phyloP scores from a whole-genome alignment of 2,113 vertebrate species.

The Nothocercus julius region DNA sequence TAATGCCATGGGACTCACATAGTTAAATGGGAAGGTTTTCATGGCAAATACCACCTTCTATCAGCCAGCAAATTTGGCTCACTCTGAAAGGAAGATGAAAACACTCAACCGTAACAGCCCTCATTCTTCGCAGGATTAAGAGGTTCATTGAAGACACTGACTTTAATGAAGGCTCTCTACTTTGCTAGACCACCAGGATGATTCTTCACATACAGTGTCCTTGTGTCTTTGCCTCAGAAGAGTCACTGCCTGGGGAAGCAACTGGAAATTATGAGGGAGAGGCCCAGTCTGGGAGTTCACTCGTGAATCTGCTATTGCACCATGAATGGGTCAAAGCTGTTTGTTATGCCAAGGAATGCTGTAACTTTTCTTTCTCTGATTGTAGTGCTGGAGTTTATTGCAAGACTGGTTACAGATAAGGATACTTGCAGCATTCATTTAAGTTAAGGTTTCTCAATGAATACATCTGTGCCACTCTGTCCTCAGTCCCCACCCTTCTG shows the following conservation, averaged over 20 bases:
- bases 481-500: not conserved
- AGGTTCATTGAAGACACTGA: too few relatives aligned
- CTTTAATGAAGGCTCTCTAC: too few relatives aligned
- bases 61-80: too few relatives aligned
- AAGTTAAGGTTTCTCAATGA: not conserved
- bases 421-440: not conserved
- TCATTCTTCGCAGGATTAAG: too few relatives aligned
- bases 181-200: not conserved
- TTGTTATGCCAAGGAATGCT: not conserved
- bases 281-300: not conserved
- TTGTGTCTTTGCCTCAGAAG: not conserved
- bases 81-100: too few relatives aligned
- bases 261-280: not conserved
- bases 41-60: too few relatives aligned
- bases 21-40: too few relatives aligned
- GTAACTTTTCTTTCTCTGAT: not conserved
- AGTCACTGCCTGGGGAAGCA: not conserved
- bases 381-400: not conserved
- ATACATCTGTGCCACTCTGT: not conserved
- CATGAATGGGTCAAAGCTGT: not conserved
- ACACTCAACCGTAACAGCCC: too few relatives aligned
- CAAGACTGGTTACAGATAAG: not conserved
- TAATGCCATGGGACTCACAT: too few relatives aligned
- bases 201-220: not conserved
- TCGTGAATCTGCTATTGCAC: not conserved